Conservation (phyloP, 2,797 vertebrate genomes). For the Eleutherodactylus coqui region DNA sequence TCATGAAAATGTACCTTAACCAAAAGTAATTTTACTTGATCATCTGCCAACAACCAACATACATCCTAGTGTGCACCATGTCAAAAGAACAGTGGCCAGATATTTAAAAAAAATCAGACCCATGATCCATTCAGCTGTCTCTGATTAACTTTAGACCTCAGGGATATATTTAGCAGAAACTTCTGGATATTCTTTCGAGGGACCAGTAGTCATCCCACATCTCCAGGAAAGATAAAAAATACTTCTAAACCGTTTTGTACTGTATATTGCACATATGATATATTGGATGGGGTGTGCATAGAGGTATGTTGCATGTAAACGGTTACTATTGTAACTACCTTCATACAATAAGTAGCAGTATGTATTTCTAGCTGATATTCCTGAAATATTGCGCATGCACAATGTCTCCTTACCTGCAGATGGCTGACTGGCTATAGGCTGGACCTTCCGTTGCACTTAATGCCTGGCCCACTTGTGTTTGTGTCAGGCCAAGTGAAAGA, state of each 20-base stretch:
- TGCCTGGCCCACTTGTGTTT: slow-evolving; percentile 99
- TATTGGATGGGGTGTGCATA: too few species aligned
- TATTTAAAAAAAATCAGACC: neutral
- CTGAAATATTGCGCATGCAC: neutral
- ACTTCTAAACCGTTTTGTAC: neutral
- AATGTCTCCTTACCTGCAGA: slow-evolving; percentile 92
- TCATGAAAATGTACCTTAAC: too few species aligned
- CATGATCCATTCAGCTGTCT: too few species aligned
- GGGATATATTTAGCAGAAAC: too few species aligned
- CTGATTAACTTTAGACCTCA: too few species aligned
- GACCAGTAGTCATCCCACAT: neutral
- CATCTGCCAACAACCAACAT: too few species aligned
- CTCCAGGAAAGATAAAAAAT: neutral
- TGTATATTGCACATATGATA: too few species aligned
- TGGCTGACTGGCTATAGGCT: slow-evolving; percentile 99
- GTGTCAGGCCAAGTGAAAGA: slow-evolving; percentile 97
- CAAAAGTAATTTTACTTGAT: too few species aligned
- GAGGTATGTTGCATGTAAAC: too few species aligned
- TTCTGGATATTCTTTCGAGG: neutral
- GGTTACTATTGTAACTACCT: too few species aligned
- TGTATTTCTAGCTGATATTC: neutral
- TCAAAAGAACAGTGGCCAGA: neutral
- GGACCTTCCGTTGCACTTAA: slow-evolving; percentile 97
- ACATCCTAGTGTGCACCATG: neutral
- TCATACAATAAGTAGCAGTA: neutral